Evolutionary conservation across 23 tunicate genomes (phyloP), one percentile per base, ranked within the genome.

Genomic region (Phallusia fumigata): DNA sequence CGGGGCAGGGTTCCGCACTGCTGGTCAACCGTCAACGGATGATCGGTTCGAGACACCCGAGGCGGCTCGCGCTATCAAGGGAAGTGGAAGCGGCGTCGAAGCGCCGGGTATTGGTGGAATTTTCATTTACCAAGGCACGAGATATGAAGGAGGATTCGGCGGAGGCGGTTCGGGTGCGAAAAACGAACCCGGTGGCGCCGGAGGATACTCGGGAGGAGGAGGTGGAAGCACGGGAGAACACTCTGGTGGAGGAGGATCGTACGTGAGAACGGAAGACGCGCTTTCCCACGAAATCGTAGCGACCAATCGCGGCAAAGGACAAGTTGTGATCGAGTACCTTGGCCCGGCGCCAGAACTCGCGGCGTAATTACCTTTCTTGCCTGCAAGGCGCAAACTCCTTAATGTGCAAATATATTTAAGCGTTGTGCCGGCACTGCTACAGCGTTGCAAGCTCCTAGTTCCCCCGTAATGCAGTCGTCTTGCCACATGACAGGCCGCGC

Each of bases 171-270:
- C 99, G 0, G 97, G 87, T 6, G 86, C 99, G 0, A 90, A 82
- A 36, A 52, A 76, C 65, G 97, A 90, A 16, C 89, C 99, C 0
- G 99, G 99, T 52, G 99, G 99, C 8, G 97, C 97, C 6, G 99
- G 99, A n/a, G 99, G 99, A 32, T 97, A 97, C 82, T 97, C 99
- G 19, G 99, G 99, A 2, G 99, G 99, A 21, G 99, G 99, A 0
- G 99, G 99, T 24, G 99, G 97, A 16, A 90, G 89, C 30, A 80
- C 58, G 31, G 85, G 89, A 53, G 99, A 97, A 1, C 80, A 53
- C 36, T 97, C 99, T 30, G 99, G 99, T 18, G 99, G 99, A 2
- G 99, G 99, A 21, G 99, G 99, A 33, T 83, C 91, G 19, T 88
- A 52, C 73, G 86, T 86, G 22, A 40, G 77, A n/a, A 49, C 85